Conservation (phyloP, 2,113 vertebrate species). For the Misgurnus mizolepis region DNA sequence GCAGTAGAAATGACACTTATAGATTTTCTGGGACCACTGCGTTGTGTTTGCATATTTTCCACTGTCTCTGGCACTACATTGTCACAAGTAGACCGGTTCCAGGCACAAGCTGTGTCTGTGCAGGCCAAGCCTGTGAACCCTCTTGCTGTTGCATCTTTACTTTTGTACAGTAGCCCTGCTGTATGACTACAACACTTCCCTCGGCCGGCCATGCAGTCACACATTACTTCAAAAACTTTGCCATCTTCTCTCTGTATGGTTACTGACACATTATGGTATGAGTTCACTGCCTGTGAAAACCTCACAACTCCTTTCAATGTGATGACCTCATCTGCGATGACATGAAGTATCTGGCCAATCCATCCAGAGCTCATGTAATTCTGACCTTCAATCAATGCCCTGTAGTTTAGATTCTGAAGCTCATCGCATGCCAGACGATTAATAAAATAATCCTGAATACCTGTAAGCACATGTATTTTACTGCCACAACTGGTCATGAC, state of each 20-base stretch:
- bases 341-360: slow-evolving; percentile 10
- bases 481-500: no score
- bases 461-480: no score
- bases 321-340: background rate
- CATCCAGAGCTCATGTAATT: slow-evolving; percentile 26
- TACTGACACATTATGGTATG: slow-evolving; percentile 4
- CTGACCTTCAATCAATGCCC: slow-evolving; percentile 8
- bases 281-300: slow-evolving; percentile 13
- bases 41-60: slow-evolving; percentile 14
- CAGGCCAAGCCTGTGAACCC: slow-evolving; percentile 17
- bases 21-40: background rate
- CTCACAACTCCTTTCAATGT: slow-evolving; percentile 3
- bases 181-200: slow-evolving; percentile 30
- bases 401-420: no score
- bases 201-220: background rate
- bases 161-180: slow-evolving; percentile 5
- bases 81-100: slow-evolving; percentile 23
- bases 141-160: background rate
- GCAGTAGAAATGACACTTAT: background rate
- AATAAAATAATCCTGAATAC: no score
- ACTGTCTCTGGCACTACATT: slow-evolving; percentile 28
- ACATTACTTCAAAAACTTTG: slow-evolving; percentile 6
- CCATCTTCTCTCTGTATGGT: background rate
- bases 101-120: slow-evolving; percentile 28
- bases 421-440: no score